Evolutionary conservation across 2,888 invertebrate genomes (phyloP), one percentile per base, ranked within the genome.

Genomic region (Amphipoea lucens): DNA sequence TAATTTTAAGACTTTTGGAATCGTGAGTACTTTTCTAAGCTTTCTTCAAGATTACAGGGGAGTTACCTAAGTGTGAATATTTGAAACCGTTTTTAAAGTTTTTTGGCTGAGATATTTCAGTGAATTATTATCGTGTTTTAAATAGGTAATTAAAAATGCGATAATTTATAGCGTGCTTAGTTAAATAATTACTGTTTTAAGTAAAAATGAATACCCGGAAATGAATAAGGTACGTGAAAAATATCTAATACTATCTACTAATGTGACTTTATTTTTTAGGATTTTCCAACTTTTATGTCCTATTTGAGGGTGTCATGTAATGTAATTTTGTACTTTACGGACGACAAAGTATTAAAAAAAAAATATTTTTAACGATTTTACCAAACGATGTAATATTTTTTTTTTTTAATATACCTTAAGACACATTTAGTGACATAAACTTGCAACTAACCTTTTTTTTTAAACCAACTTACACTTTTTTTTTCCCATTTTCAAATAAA

Each of bases 11-110:
- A 75, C 11, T 84, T 69, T 45, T 63, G 20, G 29, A 82, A 77
- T 66, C 23, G 60, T 73, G 45, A 82, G 69, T 76, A 75, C 63
- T 75, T 74, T 74, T 81, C 7, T 40, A 7, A 57, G 65, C 17
- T 68, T 54, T 71, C 29, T 62, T 71, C 40, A 51, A 45, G 40
- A 68, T 72, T 51, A 57, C n/a, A 51, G 48, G 7, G 2, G 12
- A n/a, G 71, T 65, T 42, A 29, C 4, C 29, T 17, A 12, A 60
- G 20, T 62, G 45, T 60, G 42, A 83, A 85, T 65, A 68, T 78
- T 72, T 68, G n/a, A 66, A 65, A 66, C 6, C 2, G 0, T 57
- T 57, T 51, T 40, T 1, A 12, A 54, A 40, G 23, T 54, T n/a
- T n/a, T 78, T 48, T 66, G 20, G 5, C 5, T 17, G 23, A 29